Evolutionary conservation across 2,888 invertebrate genomes (phyloP), one percentile per base, ranked within the genome.

Genomic region (Minunthozetes semirufus): DNA sequence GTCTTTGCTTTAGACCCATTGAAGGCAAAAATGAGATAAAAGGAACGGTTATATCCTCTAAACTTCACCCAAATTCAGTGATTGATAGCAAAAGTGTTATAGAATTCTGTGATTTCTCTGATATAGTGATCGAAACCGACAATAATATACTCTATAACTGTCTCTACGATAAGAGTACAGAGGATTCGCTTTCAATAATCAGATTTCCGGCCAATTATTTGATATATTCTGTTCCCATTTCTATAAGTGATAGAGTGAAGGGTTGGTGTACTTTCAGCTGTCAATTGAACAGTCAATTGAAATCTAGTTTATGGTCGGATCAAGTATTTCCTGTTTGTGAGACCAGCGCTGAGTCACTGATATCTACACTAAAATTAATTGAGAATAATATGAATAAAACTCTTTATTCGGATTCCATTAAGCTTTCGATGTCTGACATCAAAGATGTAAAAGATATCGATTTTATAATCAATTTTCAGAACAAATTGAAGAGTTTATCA

Each of bases 201-300:
- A 42, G 19, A 42, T 68, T 68, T 68, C 68, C 68, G 46, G 11
- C 42, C 42, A 68, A 68, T 42, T 22, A 68, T 68, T 13, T 68
- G n/a, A 38, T 68, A 22, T 68, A 68, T 68, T 68, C 68, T 9
- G 38, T 68, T 42, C 68, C 68, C 46, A 19, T 68, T 22, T 42
- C 46, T 22, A 1, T 19, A 3, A 22, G 19, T 68, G 46, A 42
- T 33, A n/a, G 22, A 9, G 6, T 22, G 11, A 68, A 22, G 25
- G 68, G 68, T 46, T 68, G 68, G 68, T 42, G 42, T 22, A 68
- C 68, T 42, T 68, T 68, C 8, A 11, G 68, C 68, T 68, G 68
- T 68, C 42, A 42, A 4, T 9, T 46, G 17, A 33, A 46, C 33
- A 68, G 68, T 46, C 19, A 68, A 46, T 25, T 68, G 8, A 68